Conservation (phyloP, 2,113 vertebrate genomes). For the human region GRCh38 chr12:87794001-87794500, state of each 20-base stretch:
- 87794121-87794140: background rate
- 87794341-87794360: background rate
- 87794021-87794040: background rate
- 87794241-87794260: background rate
- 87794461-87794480: background rate
- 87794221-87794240: background rate
- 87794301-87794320: background rate
- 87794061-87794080: background rate
- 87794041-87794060: slow-evolving; percentile 36
- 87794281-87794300: background rate
- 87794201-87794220: background rate
- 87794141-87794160: slow-evolving; percentile 24
- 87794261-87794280: background rate
- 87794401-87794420: background rate
- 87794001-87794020: slow-evolving; percentile 1
- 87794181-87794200: background rate
- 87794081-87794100: background rate
- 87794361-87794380: background rate
- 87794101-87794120: background rate
- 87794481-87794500: background rate
- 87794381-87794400: background rate
- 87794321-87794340: background rate
- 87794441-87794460: background rate
- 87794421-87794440: background rate
- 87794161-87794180: background rate